These are phyloP conservation scores for Fratercula arctica DNA, from an alignment of 2,797 vertebrate species.

Conservation along the genomic window DNA sequence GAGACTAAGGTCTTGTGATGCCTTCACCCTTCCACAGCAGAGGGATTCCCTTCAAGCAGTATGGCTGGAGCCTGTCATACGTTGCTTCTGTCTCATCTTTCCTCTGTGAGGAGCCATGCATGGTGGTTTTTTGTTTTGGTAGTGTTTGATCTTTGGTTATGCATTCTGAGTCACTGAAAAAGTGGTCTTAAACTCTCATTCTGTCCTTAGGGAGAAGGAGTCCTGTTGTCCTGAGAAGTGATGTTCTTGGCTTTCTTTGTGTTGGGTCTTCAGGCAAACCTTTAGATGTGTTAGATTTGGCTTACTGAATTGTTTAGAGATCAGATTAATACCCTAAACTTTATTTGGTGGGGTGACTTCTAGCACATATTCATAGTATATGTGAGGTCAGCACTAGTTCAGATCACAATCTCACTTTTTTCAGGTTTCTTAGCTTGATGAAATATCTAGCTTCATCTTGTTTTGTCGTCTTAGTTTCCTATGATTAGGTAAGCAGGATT, in stretches of 20 bases:
- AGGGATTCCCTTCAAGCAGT: accelerated
- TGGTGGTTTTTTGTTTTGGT: not conserved
- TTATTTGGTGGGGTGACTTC: not conserved
- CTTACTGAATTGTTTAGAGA: not conserved
- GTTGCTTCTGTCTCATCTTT: not conserved
- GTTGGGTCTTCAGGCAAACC: not conserved
- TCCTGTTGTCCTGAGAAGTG: not conserved
- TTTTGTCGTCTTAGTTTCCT: not conserved
- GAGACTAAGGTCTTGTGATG: not conserved
- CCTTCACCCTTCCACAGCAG: not conserved
- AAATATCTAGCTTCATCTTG: not conserved
- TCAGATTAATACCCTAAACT: not conserved
- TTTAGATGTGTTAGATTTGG: not conserved
- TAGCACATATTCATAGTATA: not conserved
- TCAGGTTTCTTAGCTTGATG: not conserved
- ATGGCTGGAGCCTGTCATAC: accelerated
- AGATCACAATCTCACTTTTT: not conserved
- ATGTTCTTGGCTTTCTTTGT: not conserved
- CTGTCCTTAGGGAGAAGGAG: not conserved
- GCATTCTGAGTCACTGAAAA: not conserved
- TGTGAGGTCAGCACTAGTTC: not conserved
- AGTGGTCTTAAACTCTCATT: not conserved
- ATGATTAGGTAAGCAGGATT: not conserved
- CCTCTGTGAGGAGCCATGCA: not conserved
- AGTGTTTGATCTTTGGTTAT: not conserved